These are phyloP conservation scores for Brachylomia viminalis DNA, from an alignment of 2,888 invertebrate genomes.

Conservation along the genomic window DNA sequence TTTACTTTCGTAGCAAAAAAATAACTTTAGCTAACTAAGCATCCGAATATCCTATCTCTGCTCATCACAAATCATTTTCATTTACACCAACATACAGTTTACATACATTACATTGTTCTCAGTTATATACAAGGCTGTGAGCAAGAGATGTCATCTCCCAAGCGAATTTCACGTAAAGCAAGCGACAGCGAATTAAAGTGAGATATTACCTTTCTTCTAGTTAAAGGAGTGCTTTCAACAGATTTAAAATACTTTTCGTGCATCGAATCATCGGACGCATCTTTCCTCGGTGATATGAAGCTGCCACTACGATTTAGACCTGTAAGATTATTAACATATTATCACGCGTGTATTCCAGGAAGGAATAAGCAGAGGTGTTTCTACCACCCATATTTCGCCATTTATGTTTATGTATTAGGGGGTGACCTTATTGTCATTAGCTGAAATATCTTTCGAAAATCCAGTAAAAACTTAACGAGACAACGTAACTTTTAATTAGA, in stretches of 20 bases:
- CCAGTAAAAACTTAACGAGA: not conserved
- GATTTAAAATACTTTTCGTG: slow-evolving; percentile 95
- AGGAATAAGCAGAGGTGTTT: not conserved
- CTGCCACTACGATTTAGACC: slow-evolving; percentile 90
- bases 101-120: not conserved
- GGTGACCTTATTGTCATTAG: not conserved
- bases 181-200: slow-evolving; percentile 9
- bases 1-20: too few species aligned
- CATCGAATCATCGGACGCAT: slow-evolving; percentile 95
- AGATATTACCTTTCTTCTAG: slow-evolving; percentile 88
- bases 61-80: not conserved
- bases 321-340: slow-evolving; percentile 59
- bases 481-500: slow-evolving; percentile 1
- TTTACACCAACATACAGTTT: not conserved
- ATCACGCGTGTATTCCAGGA: not conserved
- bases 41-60: too few species aligned
- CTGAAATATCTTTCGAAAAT: not conserved
- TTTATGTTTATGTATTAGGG: not conserved
- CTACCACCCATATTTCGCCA: not conserved
- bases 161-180: not conserved
- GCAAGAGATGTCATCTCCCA: not conserved
- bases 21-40: too few species aligned
- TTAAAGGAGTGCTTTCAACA: slow-evolving; percentile 92
- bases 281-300: slow-evolving; percentile 90
- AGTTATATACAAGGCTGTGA: not conserved